Base-by-base conservation (phyloP, 2,797 vertebrate genomes). In the Molothrus ater region DNA sequence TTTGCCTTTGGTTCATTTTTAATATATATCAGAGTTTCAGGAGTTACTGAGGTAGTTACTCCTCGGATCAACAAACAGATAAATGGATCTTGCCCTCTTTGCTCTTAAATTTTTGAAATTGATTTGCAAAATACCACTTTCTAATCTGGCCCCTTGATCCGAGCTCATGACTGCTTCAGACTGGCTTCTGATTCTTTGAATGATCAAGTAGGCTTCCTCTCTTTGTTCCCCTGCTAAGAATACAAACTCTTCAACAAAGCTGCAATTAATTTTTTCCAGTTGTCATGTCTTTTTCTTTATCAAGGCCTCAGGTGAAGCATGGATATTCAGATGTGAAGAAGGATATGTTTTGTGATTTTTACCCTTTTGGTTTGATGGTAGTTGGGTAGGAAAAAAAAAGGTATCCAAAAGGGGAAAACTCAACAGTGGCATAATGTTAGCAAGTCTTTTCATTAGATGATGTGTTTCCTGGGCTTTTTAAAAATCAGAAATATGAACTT, bases 191-290 rank as follows among this genome's bases (percentile, higher is more conserved):
- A 91, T 88, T 92, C 78, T 88, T 56, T 86, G 91, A 80, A 82
- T 92, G 90, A 82, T 96, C 74, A 88, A 96, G 50, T 61, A 86
- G 80, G 68, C 21, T 94, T 93, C 50, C 13, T 83, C 11, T 64
- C 68, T 90, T 70, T 92, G 73, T 86, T 91, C 31, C 28, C 21
- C 16, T 48, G 64, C 89, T 80, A 72, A 53, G 73, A 86, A 84
- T 64, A 66, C 32, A 84, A 89, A 47, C 43, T 1, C 1, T 68
- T 92, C 4, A 11, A 71, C 42, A 87, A 87, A 76, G 25, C 26
- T 71, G 80, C 73, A 92, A 69, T 90, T 94, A 85, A 68, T 89
- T 56, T 78, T 92, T 93, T 92, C 36, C 54, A 74, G 25, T 80
- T 19, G 34, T 51, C 24, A 1, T 43, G 54, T 66, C n/a, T 57